Evolutionary conservation across 2,888 invertebrate species (phyloP).

Genomic region (Synanthedon myopaeformis): DNA sequence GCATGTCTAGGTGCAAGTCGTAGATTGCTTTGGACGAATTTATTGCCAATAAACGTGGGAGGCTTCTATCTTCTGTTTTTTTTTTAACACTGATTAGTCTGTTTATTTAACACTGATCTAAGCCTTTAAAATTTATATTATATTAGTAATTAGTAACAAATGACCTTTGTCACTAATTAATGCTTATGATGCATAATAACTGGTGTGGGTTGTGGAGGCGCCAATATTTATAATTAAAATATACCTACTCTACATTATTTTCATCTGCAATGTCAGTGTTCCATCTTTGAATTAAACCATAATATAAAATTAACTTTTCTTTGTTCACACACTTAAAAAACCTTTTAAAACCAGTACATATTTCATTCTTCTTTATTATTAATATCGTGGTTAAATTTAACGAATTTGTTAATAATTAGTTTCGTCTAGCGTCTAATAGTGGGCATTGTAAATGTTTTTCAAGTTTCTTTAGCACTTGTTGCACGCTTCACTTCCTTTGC

Average conservation of each 20-base stretch:
- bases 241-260: constrained; percentile 25
- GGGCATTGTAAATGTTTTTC: neutral
- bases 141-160: neutral
- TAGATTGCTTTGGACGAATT: neutral
- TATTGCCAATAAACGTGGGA: neutral
- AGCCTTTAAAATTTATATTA: neutral
- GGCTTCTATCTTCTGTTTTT: neutral
- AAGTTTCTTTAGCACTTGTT: constrained; percentile 45
- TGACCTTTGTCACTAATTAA: constrained; percentile 15
- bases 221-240: constrained; percentile 20
- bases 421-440: no score
- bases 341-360: no score
- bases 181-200: constrained; percentile 20
- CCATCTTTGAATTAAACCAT: constrained; percentile 1
- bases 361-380: no score
- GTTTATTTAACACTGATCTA: neutral
- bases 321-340: no score
- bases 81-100: no score
- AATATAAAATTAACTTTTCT: no score
- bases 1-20: constrained; percentile 6
- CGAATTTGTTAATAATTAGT: neutral
- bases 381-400: constrained; percentile 1
- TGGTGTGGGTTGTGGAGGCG: constrained; percentile 15
- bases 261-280: constrained; percentile 18
- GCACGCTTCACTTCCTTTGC: constrained; percentile 45